Evolutionary conservation across 2,888 invertebrate species (phyloP).

Genomic region (Cylloceria caligata): DNA sequence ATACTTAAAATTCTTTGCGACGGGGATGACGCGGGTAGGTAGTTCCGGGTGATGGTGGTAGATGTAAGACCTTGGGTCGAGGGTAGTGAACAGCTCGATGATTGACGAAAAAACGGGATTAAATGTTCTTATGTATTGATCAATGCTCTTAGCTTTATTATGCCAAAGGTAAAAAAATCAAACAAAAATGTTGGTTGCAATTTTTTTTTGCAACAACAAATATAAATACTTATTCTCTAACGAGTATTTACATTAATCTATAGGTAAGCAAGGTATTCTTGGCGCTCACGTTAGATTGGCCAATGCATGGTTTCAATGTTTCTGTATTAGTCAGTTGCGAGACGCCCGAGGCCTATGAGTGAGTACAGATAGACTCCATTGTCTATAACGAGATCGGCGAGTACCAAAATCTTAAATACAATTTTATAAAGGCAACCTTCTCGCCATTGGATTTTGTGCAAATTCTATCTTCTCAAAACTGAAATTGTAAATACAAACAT

Average conservation of each 20-base stretch:
- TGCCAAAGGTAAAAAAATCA: conserved; percentile 88
- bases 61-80: conserved; percentile 92
- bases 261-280: conserved; percentile 92
- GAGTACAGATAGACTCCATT: conserved; percentile 97
- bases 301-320: conserved; percentile 93
- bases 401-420: conserved; percentile 49
- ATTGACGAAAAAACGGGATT: conserved; percentile 89
- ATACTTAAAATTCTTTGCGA: conserved; percentile 90
- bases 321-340: conserved; percentile 98
- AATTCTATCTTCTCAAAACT: background rate
- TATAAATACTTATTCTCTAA: conserved; percentile 14
- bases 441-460: background rate
- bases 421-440: too few species aligned
- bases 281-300: conserved; percentile 95
- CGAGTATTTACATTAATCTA: background rate
- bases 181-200: background rate
- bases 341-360: conserved; percentile 98
- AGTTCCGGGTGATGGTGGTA: conserved; percentile 93
- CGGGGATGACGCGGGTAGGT: conserved; percentile 88
- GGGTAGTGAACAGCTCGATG: conserved; percentile 91
- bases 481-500: background rate
- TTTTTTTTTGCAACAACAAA: background rate
- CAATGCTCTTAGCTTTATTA: conserved; percentile 92
- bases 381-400: conserved; percentile 95
- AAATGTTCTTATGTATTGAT: conserved; percentile 93